Conservation (phyloP, 2,797 vertebrate species). For the Alosa sapidissima region DNA sequence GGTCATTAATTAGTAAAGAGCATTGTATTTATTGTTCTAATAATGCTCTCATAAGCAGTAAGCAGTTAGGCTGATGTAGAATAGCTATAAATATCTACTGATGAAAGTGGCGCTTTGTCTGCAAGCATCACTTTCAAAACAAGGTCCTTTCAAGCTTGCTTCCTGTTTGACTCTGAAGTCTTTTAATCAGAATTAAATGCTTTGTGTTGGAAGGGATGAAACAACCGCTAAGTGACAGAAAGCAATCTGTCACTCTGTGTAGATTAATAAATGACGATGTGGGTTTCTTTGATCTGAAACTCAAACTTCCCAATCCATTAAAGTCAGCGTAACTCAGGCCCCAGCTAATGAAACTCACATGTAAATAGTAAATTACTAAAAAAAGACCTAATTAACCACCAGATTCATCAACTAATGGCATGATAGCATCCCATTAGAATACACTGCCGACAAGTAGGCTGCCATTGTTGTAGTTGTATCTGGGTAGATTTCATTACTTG, state of each 20-base stretch:
- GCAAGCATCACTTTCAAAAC: background rate
- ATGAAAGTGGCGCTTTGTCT: background rate
- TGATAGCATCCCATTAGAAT: background rate
- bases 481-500: background rate
- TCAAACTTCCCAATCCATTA: background rate
- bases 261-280: conserved; percentile 2
- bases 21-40: background rate
- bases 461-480: background rate
- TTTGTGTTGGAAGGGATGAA: background rate
- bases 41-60: background rate
- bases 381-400: background rate
- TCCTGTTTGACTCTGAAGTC: background rate
- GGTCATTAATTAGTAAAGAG: background rate
- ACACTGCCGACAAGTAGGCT: background rate
- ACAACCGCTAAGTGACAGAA: conserved; percentile 1
- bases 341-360: background rate
- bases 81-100: background rate
- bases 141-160: background rate
- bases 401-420: conserved; percentile 11
- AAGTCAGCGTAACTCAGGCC: background rate
- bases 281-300: conserved; percentile 24
- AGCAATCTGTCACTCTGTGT: conserved; percentile 2
- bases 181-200: background rate
- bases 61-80: background rate
- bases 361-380: background rate